Evolutionary conservation across 2,888 invertebrate species (phyloP), one percentile per base, ranked within the genome.

Genomic region (Papilio elwesi): DNA sequence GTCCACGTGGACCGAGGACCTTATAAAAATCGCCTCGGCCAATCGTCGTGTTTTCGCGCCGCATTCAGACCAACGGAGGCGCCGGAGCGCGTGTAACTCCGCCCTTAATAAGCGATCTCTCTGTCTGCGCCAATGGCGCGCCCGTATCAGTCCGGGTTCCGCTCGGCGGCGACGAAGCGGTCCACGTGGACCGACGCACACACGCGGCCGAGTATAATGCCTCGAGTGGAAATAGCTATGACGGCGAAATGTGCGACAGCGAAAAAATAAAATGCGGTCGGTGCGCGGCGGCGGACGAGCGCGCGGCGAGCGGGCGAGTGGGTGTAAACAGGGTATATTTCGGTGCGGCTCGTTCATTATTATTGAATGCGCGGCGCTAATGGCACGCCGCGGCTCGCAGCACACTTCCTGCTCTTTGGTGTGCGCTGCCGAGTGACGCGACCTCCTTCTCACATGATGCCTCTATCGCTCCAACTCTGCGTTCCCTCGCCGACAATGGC

Each of bases 211-310:
- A 88, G 90, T 93, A 93, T 93, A 93, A 92, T 92, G 92, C 91
- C 90, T 93, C 91, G 92, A 93, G 93, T 93, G 93, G 93, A 93
- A 93, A 93, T 93, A 93, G 93, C 93, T 93, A 93, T 93, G 93
- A 93, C 93, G 93, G 93, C 93, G 93, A 93, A 93, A 93, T 93
- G 93, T 92, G 93, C 93, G 93, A 93, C 92, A 91, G 92, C 93
- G 93, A 93, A 93, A 93, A 93, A 93, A 93, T 93, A 93, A 93
- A 93, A 93, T 92, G 93, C 92, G 93, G 93, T 93, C 93, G 93
- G 93, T 91, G 91, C 89, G 89, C 87, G 86, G 89, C 86, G 85
- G 85, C 81, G 83, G 81, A 78, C 78, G 55, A 55, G 55, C 55
- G 43, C 26, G 55, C 55, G 55, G 53, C 53, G 16, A 11, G 80